Conservation (phyloP, 2,888 invertebrate species). For the Aradus depressus region DNA sequence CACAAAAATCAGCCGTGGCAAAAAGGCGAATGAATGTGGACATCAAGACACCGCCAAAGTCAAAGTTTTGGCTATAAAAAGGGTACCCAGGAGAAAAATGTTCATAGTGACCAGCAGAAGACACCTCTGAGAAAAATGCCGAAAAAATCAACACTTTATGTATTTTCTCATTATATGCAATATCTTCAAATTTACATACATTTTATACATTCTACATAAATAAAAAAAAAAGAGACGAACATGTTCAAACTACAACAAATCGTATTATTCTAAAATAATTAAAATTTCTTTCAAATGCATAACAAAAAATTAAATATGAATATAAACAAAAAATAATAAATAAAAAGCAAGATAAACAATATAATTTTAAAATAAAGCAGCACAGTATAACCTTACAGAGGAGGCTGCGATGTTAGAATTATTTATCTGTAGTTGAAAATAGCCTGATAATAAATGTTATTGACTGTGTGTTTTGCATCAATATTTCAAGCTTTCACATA, state of each 20-base stretch:
- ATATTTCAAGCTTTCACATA: slow-evolving; percentile 13
- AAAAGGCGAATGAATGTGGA: no score
- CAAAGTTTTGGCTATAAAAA: no score
- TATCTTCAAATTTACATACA: no score
- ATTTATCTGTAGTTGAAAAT: slow-evolving; percentile 13
- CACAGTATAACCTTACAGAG: slow-evolving; percentile 14
- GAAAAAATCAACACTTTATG: not conserved
- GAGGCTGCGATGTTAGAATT: slow-evolving; percentile 23
- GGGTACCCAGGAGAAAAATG: no score
- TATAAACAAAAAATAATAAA: slow-evolving; percentile 1
- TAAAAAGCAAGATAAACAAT: slow-evolving; percentile 10
- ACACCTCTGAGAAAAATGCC: no score
- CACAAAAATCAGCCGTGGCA: no score
- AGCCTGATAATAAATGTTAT: slow-evolving; percentile 15
- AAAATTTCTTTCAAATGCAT: slow-evolving; percentile 1
- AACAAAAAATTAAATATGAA: not conserved
- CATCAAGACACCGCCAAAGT: no score
- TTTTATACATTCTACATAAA: not conserved
- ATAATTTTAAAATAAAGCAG: slow-evolving; percentile 9
- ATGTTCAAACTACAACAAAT: no score
- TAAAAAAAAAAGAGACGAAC: no score
- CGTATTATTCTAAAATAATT: slow-evolving; percentile 1
- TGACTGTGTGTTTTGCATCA: slow-evolving; percentile 23
- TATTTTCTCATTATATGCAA: not conserved
- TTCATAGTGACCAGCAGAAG: no score